Conservation (phyloP, 2,888 invertebrate species). For the Luperina testacea region DNA sequence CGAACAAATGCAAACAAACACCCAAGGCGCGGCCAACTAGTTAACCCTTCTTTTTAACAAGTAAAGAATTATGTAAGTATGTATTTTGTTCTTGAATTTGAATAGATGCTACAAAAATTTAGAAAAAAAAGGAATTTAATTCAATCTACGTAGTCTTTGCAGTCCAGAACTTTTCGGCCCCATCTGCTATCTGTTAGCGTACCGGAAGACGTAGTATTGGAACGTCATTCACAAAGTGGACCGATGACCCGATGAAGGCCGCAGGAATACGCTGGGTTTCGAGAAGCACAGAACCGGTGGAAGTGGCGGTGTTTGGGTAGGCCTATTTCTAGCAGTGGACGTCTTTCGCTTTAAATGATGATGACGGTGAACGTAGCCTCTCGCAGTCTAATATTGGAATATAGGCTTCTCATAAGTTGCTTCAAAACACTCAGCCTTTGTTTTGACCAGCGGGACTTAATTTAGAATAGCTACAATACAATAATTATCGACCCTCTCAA, state of each 20-base stretch:
- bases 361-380: not conserved
- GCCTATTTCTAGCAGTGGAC: not conserved
- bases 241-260: not conserved
- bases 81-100: not conserved
- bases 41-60: not conserved
- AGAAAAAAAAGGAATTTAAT: not conserved
- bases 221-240: not conserved
- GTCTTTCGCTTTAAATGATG: too few relatives aligned
- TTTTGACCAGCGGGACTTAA: not conserved
- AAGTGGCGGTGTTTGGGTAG: not conserved
- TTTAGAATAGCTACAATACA: too few relatives aligned
- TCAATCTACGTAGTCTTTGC: not conserved
- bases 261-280: not conserved
- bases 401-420: too few relatives aligned
- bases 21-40: too few relatives aligned
- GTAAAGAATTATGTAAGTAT: not conserved
- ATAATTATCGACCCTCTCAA: constrained; percentile 2
- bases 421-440: not conserved
- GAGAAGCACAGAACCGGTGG: not conserved
- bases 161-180: not conserved
- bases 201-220: not conserved
- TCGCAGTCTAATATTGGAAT: not conserved
- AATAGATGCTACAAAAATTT: not conserved
- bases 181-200: not conserved
- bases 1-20: too few relatives aligned